Evolutionary conservation across 2,797 vertebrate genomes (phyloP).

Genomic region (Danio albolineatus): DNA sequence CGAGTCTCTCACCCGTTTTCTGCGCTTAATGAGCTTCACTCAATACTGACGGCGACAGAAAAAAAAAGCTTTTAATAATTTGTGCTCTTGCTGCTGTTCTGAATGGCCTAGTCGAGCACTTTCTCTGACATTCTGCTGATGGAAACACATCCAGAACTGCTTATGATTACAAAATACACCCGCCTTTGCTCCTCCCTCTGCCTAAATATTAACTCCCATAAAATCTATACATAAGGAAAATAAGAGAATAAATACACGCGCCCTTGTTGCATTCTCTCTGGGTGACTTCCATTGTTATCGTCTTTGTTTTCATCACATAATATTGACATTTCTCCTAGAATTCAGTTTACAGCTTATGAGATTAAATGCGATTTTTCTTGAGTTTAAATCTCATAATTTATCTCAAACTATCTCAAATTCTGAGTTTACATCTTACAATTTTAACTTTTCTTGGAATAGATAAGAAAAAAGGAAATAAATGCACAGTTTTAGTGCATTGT

Average conservation of each 20-base stretch:
- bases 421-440: too few species aligned
- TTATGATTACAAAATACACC: constrained; percentile 61
- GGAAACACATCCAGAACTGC: constrained; percentile 59
- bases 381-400: too few species aligned
- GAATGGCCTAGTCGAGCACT: constrained; percentile 57
- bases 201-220: constrained; percentile 53
- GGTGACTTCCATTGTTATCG: too few species aligned
- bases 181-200: constrained; percentile 49
- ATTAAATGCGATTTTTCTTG: too few species aligned
- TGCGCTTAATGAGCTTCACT: constrained; percentile 57
- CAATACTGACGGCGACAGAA: constrained; percentile 44
- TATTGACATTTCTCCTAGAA: too few species aligned
- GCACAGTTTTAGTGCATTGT: too few species aligned
- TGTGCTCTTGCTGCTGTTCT: constrained; percentile 53
- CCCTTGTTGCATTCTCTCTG: not conserved
- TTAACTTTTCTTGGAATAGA: too few species aligned
- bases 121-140: constrained; percentile 64
- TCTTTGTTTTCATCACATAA: too few species aligned
- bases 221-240: constrained; percentile 50
- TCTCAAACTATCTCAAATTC: too few species aligned
- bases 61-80: constrained; percentile 59
- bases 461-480: too few species aligned
- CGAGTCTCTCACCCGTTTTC: constrained; percentile 50
- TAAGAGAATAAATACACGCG: constrained; percentile 44
- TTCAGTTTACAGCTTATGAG: too few species aligned